phyloP scores from a whole-genome alignment of 2,797 vertebrate species.

The Gouania willdenowi region DNA sequence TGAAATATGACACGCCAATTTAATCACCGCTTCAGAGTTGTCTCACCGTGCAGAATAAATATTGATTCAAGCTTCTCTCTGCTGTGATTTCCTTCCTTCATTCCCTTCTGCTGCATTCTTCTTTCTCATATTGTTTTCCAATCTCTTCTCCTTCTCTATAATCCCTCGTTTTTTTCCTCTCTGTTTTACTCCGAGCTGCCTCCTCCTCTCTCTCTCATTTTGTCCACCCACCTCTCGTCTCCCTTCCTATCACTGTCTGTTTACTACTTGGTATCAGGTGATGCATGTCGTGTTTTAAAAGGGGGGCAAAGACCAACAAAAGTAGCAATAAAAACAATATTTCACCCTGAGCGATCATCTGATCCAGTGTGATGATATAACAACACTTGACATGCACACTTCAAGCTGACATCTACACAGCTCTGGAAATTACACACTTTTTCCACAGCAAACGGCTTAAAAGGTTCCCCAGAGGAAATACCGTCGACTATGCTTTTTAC shows the following conservation, averaged over 20 bases:
- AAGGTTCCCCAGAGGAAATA: conserved; percentile 33
- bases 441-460: conserved; percentile 60
- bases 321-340: conserved; percentile 39
- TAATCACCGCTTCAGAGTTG: conserved; percentile 72
- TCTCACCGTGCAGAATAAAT: conserved; percentile 72
- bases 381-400: conserved; percentile 41
- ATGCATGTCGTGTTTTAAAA: conserved; percentile 35
- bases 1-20: conserved; percentile 76
- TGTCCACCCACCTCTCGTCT: conserved; percentile 24
- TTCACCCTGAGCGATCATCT: conserved; percentile 34
- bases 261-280: conserved; percentile 33
- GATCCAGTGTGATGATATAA: conserved; percentile 46
- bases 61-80: conserved; percentile 61
- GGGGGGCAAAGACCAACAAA: conserved; percentile 21
- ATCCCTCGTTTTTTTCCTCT: not conserved
- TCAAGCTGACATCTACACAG: conserved; percentile 36
- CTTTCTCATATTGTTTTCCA: conserved; percentile 32
- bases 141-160: conserved; percentile 14
- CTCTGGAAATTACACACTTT: conserved; percentile 63
- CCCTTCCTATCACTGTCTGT: conserved; percentile 41
- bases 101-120: conserved; percentile 8
- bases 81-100: conserved; percentile 14
- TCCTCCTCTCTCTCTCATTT: conserved; percentile 17
- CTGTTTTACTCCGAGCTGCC: conserved; percentile 6
- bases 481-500: conserved; percentile 31